phyloP scores from a whole-genome alignment of 2,888 invertebrate species.

The Eumerus sabulonum region DNA sequence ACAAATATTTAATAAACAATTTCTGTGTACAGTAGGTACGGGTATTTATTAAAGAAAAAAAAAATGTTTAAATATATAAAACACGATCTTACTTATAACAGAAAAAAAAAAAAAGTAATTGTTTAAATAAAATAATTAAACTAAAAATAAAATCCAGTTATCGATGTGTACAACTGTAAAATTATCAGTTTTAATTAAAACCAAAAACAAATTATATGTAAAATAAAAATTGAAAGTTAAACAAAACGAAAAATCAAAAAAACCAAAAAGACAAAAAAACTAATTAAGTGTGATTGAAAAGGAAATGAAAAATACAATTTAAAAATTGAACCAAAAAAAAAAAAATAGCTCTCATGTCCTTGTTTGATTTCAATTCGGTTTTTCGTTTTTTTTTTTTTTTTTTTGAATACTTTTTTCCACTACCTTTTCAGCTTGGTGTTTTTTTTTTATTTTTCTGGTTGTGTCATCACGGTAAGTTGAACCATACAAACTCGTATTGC shows the following conservation, averaged over 20 bases:
- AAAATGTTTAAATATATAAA: conserved; percentile 56
- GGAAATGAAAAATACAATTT: conserved; percentile 66
- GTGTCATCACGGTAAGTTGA: conserved; percentile 72
- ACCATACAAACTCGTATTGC: conserved; percentile 89
- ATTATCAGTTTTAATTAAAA: conserved; percentile 52
- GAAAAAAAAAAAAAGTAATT: too few relatives aligned
- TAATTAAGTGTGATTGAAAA: conserved; percentile 72
- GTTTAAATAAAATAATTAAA: conserved; percentile 62
- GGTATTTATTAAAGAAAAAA: conserved; percentile 63
- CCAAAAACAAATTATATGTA: conserved; percentile 51
- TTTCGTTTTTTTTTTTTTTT: conserved; percentile 1
- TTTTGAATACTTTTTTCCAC: not conserved
- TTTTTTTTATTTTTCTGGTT: not conserved
- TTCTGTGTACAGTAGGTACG: conserved; percentile 67
- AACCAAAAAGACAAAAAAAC: conserved; percentile 46
- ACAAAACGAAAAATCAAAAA: conserved; percentile 41
- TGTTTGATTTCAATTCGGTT: conserved; percentile 6
- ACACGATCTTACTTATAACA: conserved; percentile 61
- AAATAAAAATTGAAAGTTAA: conserved; percentile 34
- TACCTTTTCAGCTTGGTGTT: not conserved
- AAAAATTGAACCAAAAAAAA: conserved; percentile 68
- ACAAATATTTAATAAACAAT: conserved; percentile 22
- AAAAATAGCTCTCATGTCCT: conserved; percentile 46
- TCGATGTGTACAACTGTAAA: conserved; percentile 66
- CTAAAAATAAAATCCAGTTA: conserved; percentile 55